Evolutionary conservation across 2,113 vertebrate species (phyloP).

Genomic region (Campylomormyrus numenius): DNA sequence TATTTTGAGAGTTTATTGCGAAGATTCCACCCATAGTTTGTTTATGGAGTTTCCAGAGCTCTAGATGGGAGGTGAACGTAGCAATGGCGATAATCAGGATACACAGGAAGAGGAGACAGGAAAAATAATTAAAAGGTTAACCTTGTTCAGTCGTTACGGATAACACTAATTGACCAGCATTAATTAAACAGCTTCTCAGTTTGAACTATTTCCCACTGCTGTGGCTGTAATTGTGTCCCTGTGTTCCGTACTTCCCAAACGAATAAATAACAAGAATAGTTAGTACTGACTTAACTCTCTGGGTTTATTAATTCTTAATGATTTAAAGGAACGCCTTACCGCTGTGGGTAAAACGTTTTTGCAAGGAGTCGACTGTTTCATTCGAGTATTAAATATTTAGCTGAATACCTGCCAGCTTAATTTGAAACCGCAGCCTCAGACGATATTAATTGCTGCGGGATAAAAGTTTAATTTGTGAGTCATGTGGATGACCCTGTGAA

Average conservation of each 20-base stretch:
- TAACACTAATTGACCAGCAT: neutral
- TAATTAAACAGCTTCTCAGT: neutral
- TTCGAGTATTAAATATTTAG: neutral
- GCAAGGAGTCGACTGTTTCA: neutral
- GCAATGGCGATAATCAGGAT: neutral
- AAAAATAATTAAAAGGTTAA: neutral
- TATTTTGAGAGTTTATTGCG: neutral
- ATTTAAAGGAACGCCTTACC: neutral
- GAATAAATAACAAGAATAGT: neutral
- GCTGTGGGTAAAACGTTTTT: neutral
- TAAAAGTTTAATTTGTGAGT: conserved; percentile 7
- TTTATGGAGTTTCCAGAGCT: neutral
- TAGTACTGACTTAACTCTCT: neutral
- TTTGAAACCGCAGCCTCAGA: neutral
- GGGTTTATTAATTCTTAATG: neutral
- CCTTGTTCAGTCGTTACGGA: neutral
- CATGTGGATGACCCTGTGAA: neutral
- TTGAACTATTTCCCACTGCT: neutral
- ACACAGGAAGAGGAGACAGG: neutral
- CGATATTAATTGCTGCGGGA: conserved; percentile 5
- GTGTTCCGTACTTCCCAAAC: neutral
- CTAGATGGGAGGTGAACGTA: neutral
- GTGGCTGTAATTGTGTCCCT: neutral
- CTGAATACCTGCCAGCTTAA: neutral
- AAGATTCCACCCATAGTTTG: neutral